These are phyloP conservation scores for Cossypha niveicapilla DNA, from an alignment of 2,797 vertebrate genomes.

Conservation along the genomic window DNA sequence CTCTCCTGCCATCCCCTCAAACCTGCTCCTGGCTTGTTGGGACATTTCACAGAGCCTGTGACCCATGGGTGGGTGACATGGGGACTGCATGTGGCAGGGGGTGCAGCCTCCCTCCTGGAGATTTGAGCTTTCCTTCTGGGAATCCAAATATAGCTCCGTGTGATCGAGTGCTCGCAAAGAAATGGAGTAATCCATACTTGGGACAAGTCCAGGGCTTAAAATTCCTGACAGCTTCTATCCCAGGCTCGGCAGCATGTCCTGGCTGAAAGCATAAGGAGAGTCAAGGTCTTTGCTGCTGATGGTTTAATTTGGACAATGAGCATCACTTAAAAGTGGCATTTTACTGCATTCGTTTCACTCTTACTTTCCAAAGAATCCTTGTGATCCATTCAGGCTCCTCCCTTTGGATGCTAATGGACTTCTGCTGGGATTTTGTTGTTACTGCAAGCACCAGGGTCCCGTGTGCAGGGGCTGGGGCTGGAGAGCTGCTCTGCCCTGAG, in stretches of 20 bases:
- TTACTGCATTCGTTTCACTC: conserved; percentile 46
- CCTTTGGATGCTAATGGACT: conserved; percentile 56
- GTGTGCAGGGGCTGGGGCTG: neutral
- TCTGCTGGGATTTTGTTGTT: conserved; percentile 39
- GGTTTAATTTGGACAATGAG: conserved; percentile 33
- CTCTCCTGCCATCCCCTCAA: neutral
- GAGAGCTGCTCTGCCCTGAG: neutral
- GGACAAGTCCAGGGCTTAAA: conserved; percentile 8
- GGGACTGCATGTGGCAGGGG: neutral
- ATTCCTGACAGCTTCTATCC: neutral
- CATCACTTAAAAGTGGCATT: neutral
- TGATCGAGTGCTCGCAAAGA: neutral
- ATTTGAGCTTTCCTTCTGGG: neutral
- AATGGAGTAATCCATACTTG: conserved; percentile 39
- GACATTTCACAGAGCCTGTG: accelerated
- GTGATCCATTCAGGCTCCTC: conserved; percentile 4
- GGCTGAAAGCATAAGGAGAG: neutral
- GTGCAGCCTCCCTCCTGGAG: neutral
- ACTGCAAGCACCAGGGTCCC: neutral
- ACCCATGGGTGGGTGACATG: accelerated
- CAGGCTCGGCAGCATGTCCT: neutral
- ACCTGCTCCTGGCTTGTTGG: accelerated
- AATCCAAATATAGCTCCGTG: neutral
- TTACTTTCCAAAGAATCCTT: conserved; percentile 18
- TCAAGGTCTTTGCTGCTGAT: conserved; percentile 35